Conservation (phyloP, 2,113 vertebrate species). For the Xiphophorus hellerii region DNA sequence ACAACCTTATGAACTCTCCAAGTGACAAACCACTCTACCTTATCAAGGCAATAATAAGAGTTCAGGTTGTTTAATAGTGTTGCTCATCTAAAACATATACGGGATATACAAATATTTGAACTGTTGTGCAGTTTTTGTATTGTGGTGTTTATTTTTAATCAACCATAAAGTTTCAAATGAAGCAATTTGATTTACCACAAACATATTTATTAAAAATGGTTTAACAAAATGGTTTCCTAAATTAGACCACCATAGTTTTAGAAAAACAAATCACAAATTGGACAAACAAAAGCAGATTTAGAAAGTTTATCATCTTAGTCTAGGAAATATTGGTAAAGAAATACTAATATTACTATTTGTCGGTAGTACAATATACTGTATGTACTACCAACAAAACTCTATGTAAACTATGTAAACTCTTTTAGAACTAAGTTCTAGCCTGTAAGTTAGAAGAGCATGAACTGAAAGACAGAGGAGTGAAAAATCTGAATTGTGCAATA, state of each 20-base stretch:
- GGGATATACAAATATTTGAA: too few relatives aligned
- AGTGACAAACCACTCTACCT: slow-evolving; percentile 48
- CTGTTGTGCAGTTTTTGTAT: too few relatives aligned
- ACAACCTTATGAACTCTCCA: slow-evolving; percentile 39
- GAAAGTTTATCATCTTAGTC: not conserved
- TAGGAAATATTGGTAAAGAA: not conserved
- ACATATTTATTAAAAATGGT: too few relatives aligned
- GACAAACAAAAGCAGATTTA: not conserved
- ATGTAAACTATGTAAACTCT: too few relatives aligned
- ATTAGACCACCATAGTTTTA: too few relatives aligned
- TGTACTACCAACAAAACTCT: too few relatives aligned
- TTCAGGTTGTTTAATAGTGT: slow-evolving; percentile 27
- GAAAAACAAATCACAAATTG: not conserved
- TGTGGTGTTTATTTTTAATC: too few relatives aligned
- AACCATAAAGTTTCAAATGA: too few relatives aligned
- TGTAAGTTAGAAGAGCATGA: not conserved
- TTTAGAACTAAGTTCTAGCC: not conserved
- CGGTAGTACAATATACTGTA: too few relatives aligned
- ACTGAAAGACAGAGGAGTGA: not conserved
- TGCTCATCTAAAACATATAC: not conserved
- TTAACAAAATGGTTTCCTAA: too few relatives aligned
- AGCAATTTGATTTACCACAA: too few relatives aligned
- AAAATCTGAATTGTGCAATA: not conserved
- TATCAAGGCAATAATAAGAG: slow-evolving; percentile 50
- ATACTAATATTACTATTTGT: too few relatives aligned